These are phyloP conservation scores for Osmoderma eremita DNA, from an alignment of 2,888 invertebrate species.

Conservation along the genomic window DNA sequence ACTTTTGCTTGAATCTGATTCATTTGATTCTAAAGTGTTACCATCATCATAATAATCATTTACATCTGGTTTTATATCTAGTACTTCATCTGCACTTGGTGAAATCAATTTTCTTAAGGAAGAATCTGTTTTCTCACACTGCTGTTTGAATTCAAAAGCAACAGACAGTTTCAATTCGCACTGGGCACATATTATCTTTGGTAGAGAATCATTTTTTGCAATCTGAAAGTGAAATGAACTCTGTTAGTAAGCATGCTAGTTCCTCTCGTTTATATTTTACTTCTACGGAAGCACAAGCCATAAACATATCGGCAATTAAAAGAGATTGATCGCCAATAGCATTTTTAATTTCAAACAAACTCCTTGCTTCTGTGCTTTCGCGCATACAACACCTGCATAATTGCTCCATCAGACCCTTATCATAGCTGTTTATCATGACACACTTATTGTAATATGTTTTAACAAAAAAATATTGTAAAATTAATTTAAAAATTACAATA, in stretches of 20 bases:
- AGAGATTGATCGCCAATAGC: constrained; percentile 55
- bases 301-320: constrained; percentile 61
- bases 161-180: constrained; percentile 60
- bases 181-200: constrained; percentile 57
- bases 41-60: constrained; percentile 47
- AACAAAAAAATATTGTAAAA: neutral
- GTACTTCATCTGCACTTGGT: constrained; percentile 44
- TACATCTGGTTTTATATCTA: constrained; percentile 52
- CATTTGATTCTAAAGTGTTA: constrained; percentile 46
- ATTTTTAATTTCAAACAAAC: constrained; percentile 59
- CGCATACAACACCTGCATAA: constrained; percentile 63
- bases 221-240: constrained; percentile 52
- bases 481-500: constrained; percentile 13
- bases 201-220: constrained; percentile 59
- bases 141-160: constrained; percentile 61
- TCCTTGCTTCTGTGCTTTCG: constrained; percentile 59
- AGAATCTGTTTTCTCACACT: constrained; percentile 61
- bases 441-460: neutral
- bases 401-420: constrained; percentile 55
- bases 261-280: constrained; percentile 50
- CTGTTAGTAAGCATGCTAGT: neutral
- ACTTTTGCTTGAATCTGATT: constrained; percentile 44
- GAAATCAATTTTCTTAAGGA: constrained; percentile 52
- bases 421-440: constrained; percentile 38
- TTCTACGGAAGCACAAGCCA: constrained; percentile 61